A percentile compares a stretch with the other conserved stretches of the same genome.
Evolutionary conservation across 2,113 vertebrate species (phyloP).

Genomic region (Triplophysa dalaica): DNA sequence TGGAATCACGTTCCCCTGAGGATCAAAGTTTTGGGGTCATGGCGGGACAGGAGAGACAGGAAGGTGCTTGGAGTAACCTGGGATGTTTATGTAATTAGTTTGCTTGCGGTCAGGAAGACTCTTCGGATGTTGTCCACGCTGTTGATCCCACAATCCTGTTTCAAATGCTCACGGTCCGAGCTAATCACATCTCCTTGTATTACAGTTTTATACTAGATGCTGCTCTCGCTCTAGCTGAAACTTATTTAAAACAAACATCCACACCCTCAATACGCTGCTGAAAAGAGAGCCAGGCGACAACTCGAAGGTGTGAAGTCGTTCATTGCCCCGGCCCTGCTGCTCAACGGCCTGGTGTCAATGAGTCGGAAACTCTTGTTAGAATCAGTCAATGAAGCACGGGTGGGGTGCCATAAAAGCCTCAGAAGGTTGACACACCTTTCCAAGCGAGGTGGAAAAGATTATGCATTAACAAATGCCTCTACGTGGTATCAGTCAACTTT

Average conservation of each 20-base stretch:
- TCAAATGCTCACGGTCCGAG: not conserved
- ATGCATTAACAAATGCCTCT: conserved; percentile 10
- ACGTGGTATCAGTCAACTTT: conserved; percentile 7
- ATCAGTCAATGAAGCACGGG: conserved; percentile 26
- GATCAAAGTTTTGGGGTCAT: conserved; percentile 32
- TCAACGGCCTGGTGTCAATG: conserved; percentile 69
- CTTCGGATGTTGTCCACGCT: conserved; percentile 21
- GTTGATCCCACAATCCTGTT: not conserved
- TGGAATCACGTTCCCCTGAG: not conserved
- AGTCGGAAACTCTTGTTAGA: conserved; percentile 51
- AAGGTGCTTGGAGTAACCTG: not conserved
- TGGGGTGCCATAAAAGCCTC: conserved; percentile 17
- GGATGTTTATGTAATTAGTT: conserved; percentile 46
- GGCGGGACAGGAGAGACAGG: conserved; percentile 36
- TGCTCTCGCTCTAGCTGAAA: not conserved
- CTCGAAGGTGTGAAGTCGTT: conserved; percentile 49
- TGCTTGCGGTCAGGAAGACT: conserved; percentile 32
- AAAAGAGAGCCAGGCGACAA: not conserved
- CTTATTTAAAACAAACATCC: conserved; percentile 38
- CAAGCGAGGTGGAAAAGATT: conserved; percentile 6
- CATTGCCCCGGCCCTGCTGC: conserved; percentile 49
- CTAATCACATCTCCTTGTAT: not conserved
- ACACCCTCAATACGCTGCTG: conserved; percentile 34
- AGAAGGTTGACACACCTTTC: conserved; percentile 12
- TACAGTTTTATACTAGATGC: not conserved